Percentiles rank a stretch among this genome's conserved stretches.
phyloP scores from a whole-genome alignment of 2,888 invertebrate genomes.

The Mimumesa dahlbomi region DNA sequence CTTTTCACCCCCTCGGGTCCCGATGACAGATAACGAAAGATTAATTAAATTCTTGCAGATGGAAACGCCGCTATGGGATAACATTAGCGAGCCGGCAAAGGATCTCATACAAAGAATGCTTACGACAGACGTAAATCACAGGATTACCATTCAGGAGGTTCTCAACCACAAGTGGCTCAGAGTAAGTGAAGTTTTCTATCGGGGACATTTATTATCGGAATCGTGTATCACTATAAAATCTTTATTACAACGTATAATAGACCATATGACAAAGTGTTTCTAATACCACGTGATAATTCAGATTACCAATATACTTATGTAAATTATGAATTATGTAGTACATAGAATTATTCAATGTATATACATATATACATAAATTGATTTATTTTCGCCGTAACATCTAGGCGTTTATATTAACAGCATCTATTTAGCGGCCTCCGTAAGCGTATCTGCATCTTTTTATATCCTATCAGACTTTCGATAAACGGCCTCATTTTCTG shows the following conservation, averaged over 20 bases:
- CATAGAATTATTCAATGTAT: too few species aligned
- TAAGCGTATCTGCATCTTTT: constrained; percentile 47
- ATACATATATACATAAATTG: constrained; percentile 4
- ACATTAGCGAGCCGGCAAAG: constrained; percentile 96
- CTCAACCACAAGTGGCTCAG: constrained; percentile 98
- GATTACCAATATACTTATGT: too few species aligned
- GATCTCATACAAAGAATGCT: constrained; percentile 97
- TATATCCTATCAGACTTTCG: constrained; percentile 53
- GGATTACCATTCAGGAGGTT: constrained; percentile 97
- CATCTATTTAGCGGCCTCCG: constrained; percentile 39
- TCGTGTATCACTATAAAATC: too few species aligned
- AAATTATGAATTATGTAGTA: too few species aligned
- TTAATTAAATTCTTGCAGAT: constrained; percentile 84
- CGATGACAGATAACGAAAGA: not conserved
- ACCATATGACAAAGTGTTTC: too few species aligned
- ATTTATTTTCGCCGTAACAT: constrained; percentile 5
- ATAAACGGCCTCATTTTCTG: constrained; percentile 56
- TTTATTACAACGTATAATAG: not conserved
- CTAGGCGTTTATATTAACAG: constrained; percentile 22
- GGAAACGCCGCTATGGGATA: constrained; percentile 94
- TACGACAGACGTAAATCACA: constrained; percentile 93
- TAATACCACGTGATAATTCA: too few species aligned
- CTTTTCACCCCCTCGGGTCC: too few species aligned
- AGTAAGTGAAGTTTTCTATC: constrained; percentile 84
- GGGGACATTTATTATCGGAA: too few species aligned